phyloP scores from a whole-genome alignment of 2,113 vertebrate species.

The Theristicus caerulescens region DNA sequence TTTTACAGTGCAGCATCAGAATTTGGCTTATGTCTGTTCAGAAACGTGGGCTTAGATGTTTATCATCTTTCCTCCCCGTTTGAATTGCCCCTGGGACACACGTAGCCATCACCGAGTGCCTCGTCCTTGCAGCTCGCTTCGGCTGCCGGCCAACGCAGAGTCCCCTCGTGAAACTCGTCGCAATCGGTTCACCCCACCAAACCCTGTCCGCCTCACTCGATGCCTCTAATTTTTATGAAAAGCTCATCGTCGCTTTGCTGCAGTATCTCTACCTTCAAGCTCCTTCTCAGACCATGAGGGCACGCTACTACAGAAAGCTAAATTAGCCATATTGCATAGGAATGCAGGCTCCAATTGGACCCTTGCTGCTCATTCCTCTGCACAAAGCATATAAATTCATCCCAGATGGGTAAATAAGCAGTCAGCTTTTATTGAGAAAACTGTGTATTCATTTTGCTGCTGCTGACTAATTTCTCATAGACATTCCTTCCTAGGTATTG shows the following conservation, averaged over 20 bases:
- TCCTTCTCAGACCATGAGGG: neutral
- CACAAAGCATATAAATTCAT: neutral
- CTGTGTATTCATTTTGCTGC: neutral
- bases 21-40: neutral
- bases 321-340: neutral
- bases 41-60: fast-evolving
- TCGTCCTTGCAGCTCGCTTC: neutral
- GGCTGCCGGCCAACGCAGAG: fast-evolving
- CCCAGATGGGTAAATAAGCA: conserved; percentile 1
- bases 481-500: neutral
- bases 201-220: fast-evolving
- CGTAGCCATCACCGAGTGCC: fast-evolving
- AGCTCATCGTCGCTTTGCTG: neutral
- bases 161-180: fast-evolving
- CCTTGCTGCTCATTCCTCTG: neutral
- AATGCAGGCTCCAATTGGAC: neutral
- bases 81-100: fast-evolving
- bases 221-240: neutral
- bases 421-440: neutral
- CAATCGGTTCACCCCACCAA: neutral
- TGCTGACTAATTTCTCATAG: neutral
- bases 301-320: neutral
- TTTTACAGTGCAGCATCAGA: fast-evolving
- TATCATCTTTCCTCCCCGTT: fast-evolving
- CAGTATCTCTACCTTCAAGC: neutral